Conservation (phyloP, 2,797 vertebrate species). For the Catamblyrhynchus diadema region DNA sequence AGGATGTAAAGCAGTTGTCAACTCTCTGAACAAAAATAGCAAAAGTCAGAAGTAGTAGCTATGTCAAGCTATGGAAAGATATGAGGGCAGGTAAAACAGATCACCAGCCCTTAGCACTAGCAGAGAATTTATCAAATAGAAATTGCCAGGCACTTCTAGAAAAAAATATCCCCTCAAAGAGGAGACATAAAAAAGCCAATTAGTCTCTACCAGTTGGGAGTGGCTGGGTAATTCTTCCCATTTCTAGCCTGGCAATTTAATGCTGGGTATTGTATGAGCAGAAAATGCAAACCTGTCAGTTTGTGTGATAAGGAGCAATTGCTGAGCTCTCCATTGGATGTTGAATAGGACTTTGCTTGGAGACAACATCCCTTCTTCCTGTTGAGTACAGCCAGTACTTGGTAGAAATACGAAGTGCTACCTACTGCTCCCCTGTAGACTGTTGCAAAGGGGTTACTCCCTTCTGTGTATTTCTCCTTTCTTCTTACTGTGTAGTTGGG, state of each 20-base stretch:
- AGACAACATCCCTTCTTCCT: neutral
- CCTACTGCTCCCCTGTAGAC: neutral
- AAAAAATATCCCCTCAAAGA: neutral
- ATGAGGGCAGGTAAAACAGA: neutral
- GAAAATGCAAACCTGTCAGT: neutral
- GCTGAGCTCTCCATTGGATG: neutral
- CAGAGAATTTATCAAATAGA: neutral
- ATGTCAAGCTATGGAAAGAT: neutral
- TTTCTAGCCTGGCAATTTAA: neutral
- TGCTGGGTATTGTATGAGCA: neutral
- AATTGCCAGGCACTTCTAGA: neutral
- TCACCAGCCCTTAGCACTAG: neutral
- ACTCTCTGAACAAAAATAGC: neutral
- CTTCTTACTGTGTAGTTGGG: neutral
- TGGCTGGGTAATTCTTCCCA: neutral
- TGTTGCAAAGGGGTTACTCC: neutral
- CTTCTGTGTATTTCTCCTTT: neutral
- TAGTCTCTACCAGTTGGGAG: neutral
- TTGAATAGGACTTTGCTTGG: neutral
- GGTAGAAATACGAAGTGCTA: neutral
- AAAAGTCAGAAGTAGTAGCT: neutral
- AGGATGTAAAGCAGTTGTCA: neutral
- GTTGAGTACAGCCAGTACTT: neutral
- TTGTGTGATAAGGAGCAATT: neutral
- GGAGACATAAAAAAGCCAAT: fast-evolving